phyloP scores from a whole-genome alignment of 2,113 vertebrate genomes.

The Cricetomys ansorgei region DNA sequence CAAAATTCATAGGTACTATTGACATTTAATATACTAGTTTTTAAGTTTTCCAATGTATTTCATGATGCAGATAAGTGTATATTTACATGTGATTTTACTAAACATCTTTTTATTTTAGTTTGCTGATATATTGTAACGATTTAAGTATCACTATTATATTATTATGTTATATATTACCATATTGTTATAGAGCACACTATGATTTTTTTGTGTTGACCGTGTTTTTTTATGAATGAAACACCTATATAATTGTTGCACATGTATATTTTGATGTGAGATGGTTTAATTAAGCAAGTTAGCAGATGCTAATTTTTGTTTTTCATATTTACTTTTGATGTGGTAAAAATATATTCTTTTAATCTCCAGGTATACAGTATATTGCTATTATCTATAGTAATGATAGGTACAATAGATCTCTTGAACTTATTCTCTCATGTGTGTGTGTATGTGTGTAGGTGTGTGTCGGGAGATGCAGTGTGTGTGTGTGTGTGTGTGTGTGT shows the following conservation, averaged over 20 bases:
- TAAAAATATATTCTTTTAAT: background rate
- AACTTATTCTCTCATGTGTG: background rate
- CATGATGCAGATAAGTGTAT: background rate
- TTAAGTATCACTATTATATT: conserved; percentile 7
- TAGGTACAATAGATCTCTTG: background rate
- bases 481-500: background rate
- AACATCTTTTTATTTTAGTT: background rate
- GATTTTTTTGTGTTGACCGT: background rate
- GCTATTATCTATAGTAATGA: background rate
- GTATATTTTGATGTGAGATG: background rate
- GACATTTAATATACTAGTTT: background rate
- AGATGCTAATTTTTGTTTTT: background rate
- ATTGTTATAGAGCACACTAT: background rate
- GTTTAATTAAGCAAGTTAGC: background rate
- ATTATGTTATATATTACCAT: background rate
- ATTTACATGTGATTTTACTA: background rate
- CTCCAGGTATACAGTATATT: background rate
- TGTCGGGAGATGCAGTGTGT: too few species aligned
- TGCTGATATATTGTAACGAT: background rate
- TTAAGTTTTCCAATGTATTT: background rate
- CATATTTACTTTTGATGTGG: background rate
- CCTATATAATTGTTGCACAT: background rate
- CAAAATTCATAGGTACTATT: background rate
- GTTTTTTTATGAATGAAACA: background rate
- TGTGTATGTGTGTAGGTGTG: too few species aligned